Evolutionary conservation across 2,113 vertebrate species (phyloP).

Genomic region (Morone chrysops): DNA sequence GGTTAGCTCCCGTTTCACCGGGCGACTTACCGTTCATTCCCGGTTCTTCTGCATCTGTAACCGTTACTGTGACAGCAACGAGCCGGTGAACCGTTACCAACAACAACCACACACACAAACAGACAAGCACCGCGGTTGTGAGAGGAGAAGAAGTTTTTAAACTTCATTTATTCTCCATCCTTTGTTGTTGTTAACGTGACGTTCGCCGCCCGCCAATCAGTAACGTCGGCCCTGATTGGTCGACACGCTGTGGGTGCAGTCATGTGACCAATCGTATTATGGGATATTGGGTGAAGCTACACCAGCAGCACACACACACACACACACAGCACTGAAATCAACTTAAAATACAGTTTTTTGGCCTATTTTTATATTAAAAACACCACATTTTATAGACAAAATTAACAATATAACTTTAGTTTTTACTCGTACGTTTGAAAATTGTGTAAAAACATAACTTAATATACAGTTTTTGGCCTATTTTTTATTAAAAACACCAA

Average conservation of each 20-base stretch:
- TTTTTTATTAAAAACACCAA: no score
- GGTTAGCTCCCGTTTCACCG: slow-evolving; percentile 43
- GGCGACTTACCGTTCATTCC: slow-evolving; percentile 59
- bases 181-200: slow-evolving; percentile 67
- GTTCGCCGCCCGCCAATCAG: slow-evolving; percentile 48
- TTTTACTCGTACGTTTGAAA: no score
- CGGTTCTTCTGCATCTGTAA: no score
- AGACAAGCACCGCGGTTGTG: no score
- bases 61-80: neutral
- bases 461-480: no score
- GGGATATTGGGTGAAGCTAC: neutral
- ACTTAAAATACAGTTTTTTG: no score
- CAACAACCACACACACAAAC: no score
- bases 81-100: no score
- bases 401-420: neutral
- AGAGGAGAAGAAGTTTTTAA: slow-evolving; percentile 34
- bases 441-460: no score
- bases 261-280: slow-evolving; percentile 49
- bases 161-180: slow-evolving; percentile 60
- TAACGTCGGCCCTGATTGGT: slow-evolving; percentile 66
- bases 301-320: no score
- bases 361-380: no score
- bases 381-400: neutral
- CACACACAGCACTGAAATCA: no score
- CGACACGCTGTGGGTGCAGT: slow-evolving; percentile 6